Base-by-base conservation (phyloP, 92 coral and sea anemone genomes). In the Epizoanthus illoricatus region DNA sequence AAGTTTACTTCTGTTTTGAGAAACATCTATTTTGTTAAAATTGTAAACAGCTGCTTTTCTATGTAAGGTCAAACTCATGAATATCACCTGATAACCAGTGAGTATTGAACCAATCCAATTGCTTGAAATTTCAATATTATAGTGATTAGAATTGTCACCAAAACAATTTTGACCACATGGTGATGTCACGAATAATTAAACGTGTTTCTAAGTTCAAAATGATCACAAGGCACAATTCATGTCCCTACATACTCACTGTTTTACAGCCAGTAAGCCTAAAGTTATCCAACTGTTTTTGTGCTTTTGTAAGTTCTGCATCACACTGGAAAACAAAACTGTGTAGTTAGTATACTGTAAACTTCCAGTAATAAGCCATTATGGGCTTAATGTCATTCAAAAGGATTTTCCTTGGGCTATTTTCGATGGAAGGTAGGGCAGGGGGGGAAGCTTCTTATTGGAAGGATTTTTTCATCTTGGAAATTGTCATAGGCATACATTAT, bases 211-310 rank as follows among this genome's bases (percentile, higher is more conserved):
- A 3, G 16, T 20, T 13, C 2, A 49, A 49, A 49, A 49, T 49
- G 12, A 10, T 49, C 56, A 49, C 0, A 2, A 49, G 56, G 15
- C 56, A 63, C 43, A 7, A 18, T 49, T 0, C 5, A n/a, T 59
- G 24, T 43, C 5, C 16, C 18, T 17, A 9, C 57, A 3, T 24
- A 70, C 87, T 69, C 80, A 93, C 99, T 92, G 90, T 86, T 42
- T 83, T 86, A 85, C 97, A 96, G 33, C 88, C 90, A 69, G 65
- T 80, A n/a, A 87, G 84, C 73, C 98, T 88, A 24, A 96, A 80
- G 81, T 90, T 90, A 36, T 89, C 94, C 59, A 96, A 88, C 20
- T 88, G 89, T 69, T 84, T 90, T 80, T 93, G 91, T 11, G 75
- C 87, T 17, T 87, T 86, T 52, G 80, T 68, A 15, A 91, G 84